Base-by-base conservation (phyloP, 2,113 vertebrate genomes). In the Eira barbara region DNA sequence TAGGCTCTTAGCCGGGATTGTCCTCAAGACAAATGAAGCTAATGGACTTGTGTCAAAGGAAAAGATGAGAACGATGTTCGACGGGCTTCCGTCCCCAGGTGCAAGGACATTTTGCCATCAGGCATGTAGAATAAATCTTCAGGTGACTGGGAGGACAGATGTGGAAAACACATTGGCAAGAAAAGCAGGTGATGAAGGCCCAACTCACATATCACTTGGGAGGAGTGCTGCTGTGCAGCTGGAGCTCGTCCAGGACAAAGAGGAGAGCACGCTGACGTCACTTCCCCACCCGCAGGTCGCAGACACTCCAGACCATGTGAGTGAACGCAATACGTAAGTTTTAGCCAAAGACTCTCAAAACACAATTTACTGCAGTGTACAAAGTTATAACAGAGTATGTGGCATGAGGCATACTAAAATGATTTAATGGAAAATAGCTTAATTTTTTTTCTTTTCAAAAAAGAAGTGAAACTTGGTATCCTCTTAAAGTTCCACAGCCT, bases 1-100 rank as follows among this genome's bases (percentile, higher is more conserved):
- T 47, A 81, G 73, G 74, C 87, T 92, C 92, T 87, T 63, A 55
- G 82, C 83, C 0, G 1, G 45, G 83, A 88, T 84, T 96, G 96
- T 97, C 92, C 96, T 95, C 89, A 87, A 97, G 97, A 98, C 74
- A 98, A 97, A 97, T 96, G 94, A 96, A 87, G 95, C 79, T 98
- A 97, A 98, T 94, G 83, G 89, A 92, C 96, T 97, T 55, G 45
- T 96, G 95, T 97, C 97, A 97, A 91, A 96, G 87, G 76, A 74
- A 93, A 97, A 97, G 95, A 94, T 65, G 93, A 97, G 97, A 97
- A 96, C 0, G 45, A 97, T 96, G 92, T 79, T 88, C 74, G 59
- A 81, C 4, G 12, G 63, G 47, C 59, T 69, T 47, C 20, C 13
- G 55, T 81, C 79, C 79, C 69, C n/a, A 39, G 59, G 73, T 76